These are phyloP conservation scores for Hybos culiciformis DNA, from an alignment of 2,888 invertebrate genomes.

Conservation along the genomic window DNA sequence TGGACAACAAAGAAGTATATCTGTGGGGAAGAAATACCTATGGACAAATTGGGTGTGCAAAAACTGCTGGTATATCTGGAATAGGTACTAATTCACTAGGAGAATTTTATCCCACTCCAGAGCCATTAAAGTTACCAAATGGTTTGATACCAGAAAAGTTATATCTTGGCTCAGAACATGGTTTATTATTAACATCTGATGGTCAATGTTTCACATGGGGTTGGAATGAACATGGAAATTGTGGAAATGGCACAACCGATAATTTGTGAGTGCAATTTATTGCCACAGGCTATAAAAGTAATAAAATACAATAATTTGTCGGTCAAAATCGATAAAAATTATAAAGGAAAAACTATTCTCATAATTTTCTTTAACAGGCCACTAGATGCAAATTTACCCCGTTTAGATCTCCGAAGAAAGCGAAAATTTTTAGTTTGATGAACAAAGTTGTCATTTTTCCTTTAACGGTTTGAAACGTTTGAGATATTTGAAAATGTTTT, in stretches of 20 bases:
- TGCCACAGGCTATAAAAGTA: no score
- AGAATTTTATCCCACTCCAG: conserved; percentile 26
- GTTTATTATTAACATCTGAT: conserved; percentile 49
- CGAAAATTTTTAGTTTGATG: no score
- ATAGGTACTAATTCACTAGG: conserved; percentile 37
- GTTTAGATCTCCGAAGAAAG: no score
- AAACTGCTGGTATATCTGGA: no score
- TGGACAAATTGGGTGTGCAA: conserved; percentile 65
- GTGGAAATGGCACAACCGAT: conserved; percentile 46
- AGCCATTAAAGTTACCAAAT: conserved; percentile 20
- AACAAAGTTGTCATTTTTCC: no score
- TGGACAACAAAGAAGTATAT: conserved; percentile 47
- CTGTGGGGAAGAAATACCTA: conserved; percentile 72
- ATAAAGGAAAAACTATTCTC: no score
- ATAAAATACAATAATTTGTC: no score
- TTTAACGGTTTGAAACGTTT: no score
- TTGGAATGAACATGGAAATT: conserved; percentile 84
- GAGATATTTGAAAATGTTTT: no score
- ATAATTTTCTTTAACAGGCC: no score
- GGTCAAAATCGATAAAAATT: no score
- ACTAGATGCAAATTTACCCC: no score
- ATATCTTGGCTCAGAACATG: conserved; percentile 64
- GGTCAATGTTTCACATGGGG: conserved; percentile 66
- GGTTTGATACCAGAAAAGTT: conserved; percentile 21
- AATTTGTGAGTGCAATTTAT: conserved; percentile 36